A percentile compares a stretch with the other conserved stretches of the same genome.
Evolutionary conservation across 92 coral and sea anemone species (phyloP).

Genomic region (Paragorgia papillata): DNA sequence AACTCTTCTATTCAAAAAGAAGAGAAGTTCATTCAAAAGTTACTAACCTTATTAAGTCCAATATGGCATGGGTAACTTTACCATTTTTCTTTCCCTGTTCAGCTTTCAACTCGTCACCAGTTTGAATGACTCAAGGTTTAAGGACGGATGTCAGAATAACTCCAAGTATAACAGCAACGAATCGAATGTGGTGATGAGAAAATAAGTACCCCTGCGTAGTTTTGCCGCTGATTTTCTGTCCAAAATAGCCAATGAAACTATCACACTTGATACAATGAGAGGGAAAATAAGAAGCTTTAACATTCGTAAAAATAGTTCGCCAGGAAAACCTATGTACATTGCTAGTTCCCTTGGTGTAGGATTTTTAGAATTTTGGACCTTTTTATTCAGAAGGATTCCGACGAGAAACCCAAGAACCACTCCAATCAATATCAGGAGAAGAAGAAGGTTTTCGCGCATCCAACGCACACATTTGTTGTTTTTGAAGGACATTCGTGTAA

Average conservation of each 20-base stretch:
- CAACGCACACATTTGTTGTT: no score
- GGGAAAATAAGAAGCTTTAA: conserved; percentile 76
- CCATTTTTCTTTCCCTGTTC: neutral
- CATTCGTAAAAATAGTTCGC: conserved; percentile 90
- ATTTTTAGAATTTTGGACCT: conserved; percentile 44
- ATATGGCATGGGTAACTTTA: neutral
- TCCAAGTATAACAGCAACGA: conserved; percentile 84
- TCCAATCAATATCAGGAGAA: conserved; percentile 67
- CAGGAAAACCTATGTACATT: conserved; percentile 87
- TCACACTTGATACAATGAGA: conserved; percentile 79
- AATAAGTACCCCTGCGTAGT: conserved; percentile 74
- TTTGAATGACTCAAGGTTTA: conserved; percentile 60
- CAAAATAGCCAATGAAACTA: conserved; percentile 85
- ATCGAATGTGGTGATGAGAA: conserved; percentile 70
- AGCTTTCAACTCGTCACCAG: neutral
- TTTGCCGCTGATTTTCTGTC: conserved; percentile 72
- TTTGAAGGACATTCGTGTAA: no score
- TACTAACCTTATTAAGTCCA: neutral
- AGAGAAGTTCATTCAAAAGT: no score
- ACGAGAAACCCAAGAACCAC: conserved; percentile 74
- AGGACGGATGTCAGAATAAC: conserved; percentile 71
- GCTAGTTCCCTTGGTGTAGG: neutral
- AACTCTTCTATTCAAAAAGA: no score
- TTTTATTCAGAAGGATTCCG: conserved; percentile 65
- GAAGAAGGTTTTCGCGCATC: conserved; percentile 60